Conservation (phyloP, 2,888 invertebrate species). For the Cephus sareptanus region DNA sequence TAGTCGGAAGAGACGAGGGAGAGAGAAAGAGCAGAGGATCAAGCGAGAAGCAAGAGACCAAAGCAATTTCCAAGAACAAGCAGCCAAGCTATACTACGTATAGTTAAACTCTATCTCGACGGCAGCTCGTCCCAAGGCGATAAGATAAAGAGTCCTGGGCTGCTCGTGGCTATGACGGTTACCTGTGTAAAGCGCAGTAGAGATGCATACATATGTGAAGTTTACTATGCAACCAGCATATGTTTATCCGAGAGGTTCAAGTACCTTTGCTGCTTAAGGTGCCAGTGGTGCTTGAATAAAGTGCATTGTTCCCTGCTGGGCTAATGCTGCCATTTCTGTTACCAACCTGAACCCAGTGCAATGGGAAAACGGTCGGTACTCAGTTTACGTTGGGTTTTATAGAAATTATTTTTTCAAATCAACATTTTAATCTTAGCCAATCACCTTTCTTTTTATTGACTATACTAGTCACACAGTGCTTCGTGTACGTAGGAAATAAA, state of each 20-base stretch:
- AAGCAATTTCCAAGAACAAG: constrained; percentile 45
- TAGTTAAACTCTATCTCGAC: not conserved
- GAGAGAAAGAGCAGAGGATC: not conserved
- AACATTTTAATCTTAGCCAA: not conserved
- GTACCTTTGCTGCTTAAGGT: constrained; percentile 1
- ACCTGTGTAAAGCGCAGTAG: not conserved
- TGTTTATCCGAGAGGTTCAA: not conserved
- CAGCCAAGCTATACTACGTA: not conserved
- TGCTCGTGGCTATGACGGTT: not conserved
- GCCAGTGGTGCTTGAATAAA: constrained; percentile 5
- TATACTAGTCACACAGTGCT: not conserved
- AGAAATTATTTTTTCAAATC: not conserved
- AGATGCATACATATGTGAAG: not conserved
- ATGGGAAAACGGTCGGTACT: not conserved
- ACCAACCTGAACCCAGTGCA: not conserved
- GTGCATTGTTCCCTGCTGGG: constrained; percentile 1
- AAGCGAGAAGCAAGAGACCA: not conserved
- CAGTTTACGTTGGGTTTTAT: not conserved
- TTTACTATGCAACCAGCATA: not conserved
- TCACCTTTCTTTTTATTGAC: not conserved
- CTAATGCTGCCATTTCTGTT: not conserved
- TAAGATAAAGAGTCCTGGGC: constrained; percentile 41
- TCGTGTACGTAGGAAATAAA: not conserved
- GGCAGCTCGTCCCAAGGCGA: constrained; percentile 30
- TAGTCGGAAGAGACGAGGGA: not conserved